phyloP scores from a whole-genome alignment of 2,797 vertebrate species.

The Pristis pectinata region DNA sequence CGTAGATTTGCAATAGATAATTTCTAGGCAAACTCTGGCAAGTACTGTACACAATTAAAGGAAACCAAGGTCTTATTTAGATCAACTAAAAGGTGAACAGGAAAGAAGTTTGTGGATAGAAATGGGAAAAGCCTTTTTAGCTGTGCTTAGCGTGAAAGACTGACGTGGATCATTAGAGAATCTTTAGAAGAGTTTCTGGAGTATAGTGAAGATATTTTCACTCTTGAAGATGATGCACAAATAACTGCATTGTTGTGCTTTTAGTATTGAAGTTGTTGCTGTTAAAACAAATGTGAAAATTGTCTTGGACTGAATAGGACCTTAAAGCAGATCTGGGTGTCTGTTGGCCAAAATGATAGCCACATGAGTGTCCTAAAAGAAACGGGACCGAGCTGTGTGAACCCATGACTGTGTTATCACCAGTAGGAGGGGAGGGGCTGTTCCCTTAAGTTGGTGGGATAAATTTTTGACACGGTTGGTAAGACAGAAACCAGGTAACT shows the following conservation, averaged over 20 bases:
- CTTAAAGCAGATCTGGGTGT: background rate
- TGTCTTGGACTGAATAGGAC: background rate
- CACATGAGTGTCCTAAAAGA: background rate
- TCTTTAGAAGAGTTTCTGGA: background rate
- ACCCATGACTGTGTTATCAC: background rate
- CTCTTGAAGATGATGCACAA: background rate
- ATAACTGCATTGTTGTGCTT: background rate
- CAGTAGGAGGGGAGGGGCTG: background rate
- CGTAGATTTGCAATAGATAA: conserved; percentile 9
- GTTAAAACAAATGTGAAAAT: background rate
- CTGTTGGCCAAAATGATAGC: background rate
- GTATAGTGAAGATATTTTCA: no score
- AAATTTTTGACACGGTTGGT: background rate
- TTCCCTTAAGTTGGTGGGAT: background rate
- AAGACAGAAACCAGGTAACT: no score
- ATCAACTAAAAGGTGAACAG: background rate
- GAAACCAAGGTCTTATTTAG: background rate
- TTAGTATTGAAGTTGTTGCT: background rate
- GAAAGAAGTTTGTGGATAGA: background rate
- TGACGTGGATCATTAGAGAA: background rate
- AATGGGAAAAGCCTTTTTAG: background rate
- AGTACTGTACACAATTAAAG: background rate
- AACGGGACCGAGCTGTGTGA: background rate
- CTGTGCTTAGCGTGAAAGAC: background rate
- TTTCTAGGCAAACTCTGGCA: background rate